Conservation (phyloP, 2,888 invertebrate genomes). For the Adineta ricciae region DNA sequence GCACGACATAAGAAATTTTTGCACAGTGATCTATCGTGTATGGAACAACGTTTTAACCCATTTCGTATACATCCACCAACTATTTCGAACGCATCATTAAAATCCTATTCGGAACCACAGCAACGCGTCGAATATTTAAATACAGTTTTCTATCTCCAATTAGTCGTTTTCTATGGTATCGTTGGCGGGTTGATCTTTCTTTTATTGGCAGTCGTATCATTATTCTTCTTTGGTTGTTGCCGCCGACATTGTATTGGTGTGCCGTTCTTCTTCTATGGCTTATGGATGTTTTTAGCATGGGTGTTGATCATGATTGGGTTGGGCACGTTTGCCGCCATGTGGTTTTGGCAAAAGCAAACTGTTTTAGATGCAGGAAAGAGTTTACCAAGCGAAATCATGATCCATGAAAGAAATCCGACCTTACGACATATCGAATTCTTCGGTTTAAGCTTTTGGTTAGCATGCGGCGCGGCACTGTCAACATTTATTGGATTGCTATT, state of each 20-base stretch:
- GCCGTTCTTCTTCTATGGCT: conserved; percentile 25
- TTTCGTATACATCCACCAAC: neutral
- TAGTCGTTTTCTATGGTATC: neutral
- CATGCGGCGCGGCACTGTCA: neutral
- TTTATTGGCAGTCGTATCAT: neutral
- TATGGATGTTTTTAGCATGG: conserved; percentile 17
- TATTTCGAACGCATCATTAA: neutral
- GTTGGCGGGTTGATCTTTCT: neutral
- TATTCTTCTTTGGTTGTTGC: neutral
- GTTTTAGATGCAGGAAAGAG: neutral
- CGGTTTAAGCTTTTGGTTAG: conserved; percentile 25
- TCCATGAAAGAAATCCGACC: neutral
- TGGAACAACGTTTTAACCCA: neutral
- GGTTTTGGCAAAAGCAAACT: conserved; percentile 11
- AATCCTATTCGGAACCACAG: neutral
- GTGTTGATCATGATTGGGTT: neutral
- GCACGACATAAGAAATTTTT: neutral
- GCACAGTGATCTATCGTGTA: neutral
- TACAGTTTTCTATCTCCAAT: neutral
- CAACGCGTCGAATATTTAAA: neutral
- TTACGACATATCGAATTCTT: conserved; percentile 15
- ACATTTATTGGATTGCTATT: conserved; percentile 17
- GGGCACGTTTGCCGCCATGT: neutral
- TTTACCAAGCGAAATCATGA: neutral
- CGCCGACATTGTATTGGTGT: neutral